These are phyloP conservation scores for Channallabes apus DNA, from an alignment of 2,797 vertebrate genomes.

Conservation along the genomic window DNA sequence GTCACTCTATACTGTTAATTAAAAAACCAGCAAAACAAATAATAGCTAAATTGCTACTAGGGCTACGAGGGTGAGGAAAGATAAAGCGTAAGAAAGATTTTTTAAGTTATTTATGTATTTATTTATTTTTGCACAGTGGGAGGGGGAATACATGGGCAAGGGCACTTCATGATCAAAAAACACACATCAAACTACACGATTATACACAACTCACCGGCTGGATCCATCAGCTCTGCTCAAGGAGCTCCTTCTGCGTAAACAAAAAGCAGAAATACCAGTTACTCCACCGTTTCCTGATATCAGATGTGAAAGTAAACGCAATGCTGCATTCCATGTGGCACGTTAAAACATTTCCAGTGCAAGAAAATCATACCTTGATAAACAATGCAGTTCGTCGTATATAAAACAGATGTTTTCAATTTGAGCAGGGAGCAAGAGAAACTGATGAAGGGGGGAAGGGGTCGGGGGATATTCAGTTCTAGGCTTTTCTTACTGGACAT, in stretches of 20 bases:
- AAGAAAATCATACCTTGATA: not conserved
- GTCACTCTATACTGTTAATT: too few relatives aligned
- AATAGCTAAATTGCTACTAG: too few relatives aligned
- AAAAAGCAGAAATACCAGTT: constrained; percentile 17
- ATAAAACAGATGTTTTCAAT: not conserved
- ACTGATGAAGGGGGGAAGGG: not conserved
- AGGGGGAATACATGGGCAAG: not conserved
- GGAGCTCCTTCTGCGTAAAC: constrained; percentile 1
- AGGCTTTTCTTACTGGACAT: not conserved
- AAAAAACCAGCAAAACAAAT: too few relatives aligned
- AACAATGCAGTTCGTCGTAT: not conserved
- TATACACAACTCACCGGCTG: constrained; percentile 34
- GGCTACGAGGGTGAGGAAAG: not conserved
- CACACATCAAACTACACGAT: not conserved
- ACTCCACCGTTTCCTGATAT: not conserved
- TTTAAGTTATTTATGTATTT: too few relatives aligned
- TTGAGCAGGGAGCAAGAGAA: not conserved
- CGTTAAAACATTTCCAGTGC: not conserved
- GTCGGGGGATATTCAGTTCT: not conserved
- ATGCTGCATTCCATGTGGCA: accelerated
- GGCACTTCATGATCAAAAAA: not conserved
- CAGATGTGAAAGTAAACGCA: not conserved
- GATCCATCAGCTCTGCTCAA: constrained; percentile 23
- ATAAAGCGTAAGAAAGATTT: not conserved
- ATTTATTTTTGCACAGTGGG: not conserved